A percentile compares a stretch with the other conserved stretches of the same genome.
phyloP scores from a whole-genome alignment of 2,888 invertebrate genomes.

The Cynaeus angustus region DNA sequence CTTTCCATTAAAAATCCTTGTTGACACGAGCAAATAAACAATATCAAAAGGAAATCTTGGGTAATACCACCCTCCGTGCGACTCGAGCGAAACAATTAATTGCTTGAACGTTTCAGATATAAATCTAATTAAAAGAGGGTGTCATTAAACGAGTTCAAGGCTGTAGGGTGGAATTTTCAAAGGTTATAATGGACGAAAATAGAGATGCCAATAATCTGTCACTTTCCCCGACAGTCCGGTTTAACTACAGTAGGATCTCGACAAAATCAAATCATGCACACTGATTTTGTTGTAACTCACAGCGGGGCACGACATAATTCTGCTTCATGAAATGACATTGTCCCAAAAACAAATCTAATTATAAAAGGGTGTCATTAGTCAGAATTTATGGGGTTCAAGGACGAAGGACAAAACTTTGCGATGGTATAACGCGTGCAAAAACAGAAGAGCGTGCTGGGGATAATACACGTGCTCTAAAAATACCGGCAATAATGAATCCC shows the following conservation, averaged over 20 bases:
- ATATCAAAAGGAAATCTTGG: conserved; percentile 41
- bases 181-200: neutral
- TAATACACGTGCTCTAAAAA: conserved; percentile 27
- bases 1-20: conserved; percentile 19
- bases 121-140: conserved; percentile 40
- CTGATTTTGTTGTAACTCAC: no score
- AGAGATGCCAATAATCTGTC: no score
- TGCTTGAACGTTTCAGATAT: conserved; percentile 32
- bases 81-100: conserved; percentile 44
- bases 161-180: neutral
- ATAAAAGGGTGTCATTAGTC: conserved; percentile 33
- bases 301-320: no score
- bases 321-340: no score
- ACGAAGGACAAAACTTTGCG: conserved; percentile 23
- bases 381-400: conserved; percentile 30
- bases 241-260: no score
- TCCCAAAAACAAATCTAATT: neutral
- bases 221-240: no score
- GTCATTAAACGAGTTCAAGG: conserved; percentile 14
- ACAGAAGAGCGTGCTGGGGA: conserved; percentile 17
- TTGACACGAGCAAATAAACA: conserved; percentile 41
- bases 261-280: no score
- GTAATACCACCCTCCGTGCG: conserved; percentile 22
- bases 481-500: conserved; percentile 36
- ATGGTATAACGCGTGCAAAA: neutral